A percentile compares a stretch with the other conserved stretches of the same genome.
Evolutionary conservation across 2,797 vertebrate genomes (phyloP).

Genomic region (Rhinophrynus dorsalis): DNA sequence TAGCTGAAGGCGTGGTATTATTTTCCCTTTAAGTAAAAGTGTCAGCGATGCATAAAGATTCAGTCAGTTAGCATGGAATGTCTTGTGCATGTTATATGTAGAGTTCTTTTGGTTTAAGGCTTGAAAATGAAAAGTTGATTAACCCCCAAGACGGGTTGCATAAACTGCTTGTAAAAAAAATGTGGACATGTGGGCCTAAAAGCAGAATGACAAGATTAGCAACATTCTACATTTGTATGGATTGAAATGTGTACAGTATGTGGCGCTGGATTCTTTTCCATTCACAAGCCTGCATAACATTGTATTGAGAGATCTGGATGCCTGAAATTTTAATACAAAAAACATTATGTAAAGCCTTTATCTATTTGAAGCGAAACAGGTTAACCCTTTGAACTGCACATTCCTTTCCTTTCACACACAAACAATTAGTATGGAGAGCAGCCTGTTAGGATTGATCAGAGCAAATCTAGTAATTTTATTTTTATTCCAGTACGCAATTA

Average conservation of each 20-base stretch:
- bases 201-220: background rate
- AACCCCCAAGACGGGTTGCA: background rate
- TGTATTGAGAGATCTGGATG: background rate
- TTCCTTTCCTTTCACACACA: no score
- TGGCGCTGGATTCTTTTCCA: background rate
- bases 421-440: background rate
- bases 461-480: no score
- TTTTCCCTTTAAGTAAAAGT: conserved; percentile 12
- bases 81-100: conserved; percentile 19
- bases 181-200: background rate
- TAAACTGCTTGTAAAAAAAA: background rate
- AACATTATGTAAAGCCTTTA: background rate
- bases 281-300: background rate
- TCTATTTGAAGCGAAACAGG: no score
- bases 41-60: background rate
- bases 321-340: background rate
- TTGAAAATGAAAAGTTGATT: background rate
- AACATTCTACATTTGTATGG: no score
- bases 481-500: background rate
- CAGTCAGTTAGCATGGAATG: conserved; percentile 1
- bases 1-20: no score
- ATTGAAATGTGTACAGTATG: background rate
- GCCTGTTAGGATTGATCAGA: background rate
- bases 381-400: no score
- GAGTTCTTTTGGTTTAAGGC: background rate